A percentile compares a stretch with the other conserved stretches of the same genome.
Evolutionary conservation across 2,888 invertebrate genomes (phyloP).

Genomic region (Lamellibrachia columna): DNA sequence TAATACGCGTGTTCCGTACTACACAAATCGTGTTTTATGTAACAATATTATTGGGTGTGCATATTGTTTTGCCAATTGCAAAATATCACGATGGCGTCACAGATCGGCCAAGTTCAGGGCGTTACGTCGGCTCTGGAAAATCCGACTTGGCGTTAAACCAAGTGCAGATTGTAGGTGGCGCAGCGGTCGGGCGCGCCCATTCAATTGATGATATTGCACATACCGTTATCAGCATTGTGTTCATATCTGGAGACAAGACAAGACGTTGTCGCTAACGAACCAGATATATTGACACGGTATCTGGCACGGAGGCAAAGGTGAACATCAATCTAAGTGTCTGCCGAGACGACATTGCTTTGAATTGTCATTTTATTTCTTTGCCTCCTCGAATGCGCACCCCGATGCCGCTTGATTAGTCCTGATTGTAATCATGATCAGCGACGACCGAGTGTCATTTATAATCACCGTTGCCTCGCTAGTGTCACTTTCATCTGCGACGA

Average conservation of each 20-base stretch:
- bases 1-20: too few species aligned
- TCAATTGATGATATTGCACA: neutral
- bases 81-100: neutral
- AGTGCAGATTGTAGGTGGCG: neutral
- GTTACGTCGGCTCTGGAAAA: neutral
- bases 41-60: too few species aligned
- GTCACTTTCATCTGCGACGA: conserved; percentile 7
- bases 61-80: too few species aligned
- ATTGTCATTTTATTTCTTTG: conserved; percentile 5
- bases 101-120: neutral
- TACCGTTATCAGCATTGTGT: neutral
- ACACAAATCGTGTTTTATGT: too few species aligned
- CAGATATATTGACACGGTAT: conserved; percentile 11
- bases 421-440: conserved; percentile 16
- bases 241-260: neutral
- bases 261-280: conserved; percentile 16
- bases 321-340: neutral
- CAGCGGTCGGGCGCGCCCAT: neutral
- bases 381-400: neutral
- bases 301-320: neutral
- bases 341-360: neutral
- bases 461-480: neutral
- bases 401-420: neutral
- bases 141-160: neutral
- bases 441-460: neutral